phyloP scores from a whole-genome alignment of 1,140 invertebrate genomes.

The Bombus ignitus region DNA sequence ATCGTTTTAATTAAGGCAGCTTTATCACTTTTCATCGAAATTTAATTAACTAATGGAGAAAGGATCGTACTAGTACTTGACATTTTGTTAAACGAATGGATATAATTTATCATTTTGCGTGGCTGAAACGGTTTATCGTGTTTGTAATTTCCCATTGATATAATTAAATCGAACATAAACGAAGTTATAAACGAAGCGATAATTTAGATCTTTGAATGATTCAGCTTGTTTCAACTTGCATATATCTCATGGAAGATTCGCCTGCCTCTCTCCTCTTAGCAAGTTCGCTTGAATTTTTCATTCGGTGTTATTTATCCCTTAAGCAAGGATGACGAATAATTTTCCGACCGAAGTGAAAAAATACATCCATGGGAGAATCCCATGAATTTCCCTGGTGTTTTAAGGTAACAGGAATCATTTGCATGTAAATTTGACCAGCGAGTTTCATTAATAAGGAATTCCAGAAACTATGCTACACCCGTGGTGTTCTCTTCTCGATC shows the following conservation, averaged over 20 bases:
- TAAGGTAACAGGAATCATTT: constrained; percentile 6
- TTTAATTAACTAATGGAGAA: constrained; percentile 14
- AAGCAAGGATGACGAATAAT: neutral
- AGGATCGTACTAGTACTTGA: neutral
- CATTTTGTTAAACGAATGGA: neutral
- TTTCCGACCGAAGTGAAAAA: neutral
- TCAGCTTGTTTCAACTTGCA: neutral
- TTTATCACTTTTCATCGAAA: neutral
- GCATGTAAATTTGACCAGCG: constrained; percentile 10
- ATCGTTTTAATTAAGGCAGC: neutral
- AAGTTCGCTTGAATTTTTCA: neutral
- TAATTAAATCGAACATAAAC: neutral
- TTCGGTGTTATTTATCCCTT: neutral
- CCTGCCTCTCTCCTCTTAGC: no score
- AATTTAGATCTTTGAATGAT: neutral
- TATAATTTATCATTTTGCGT: neutral
- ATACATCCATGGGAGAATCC: neutral
- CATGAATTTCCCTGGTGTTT: constrained; percentile 5
- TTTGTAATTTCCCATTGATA: neutral
- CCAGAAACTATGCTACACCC: neutral
- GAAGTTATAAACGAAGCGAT: neutral
- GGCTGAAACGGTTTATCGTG: neutral
- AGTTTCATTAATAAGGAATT: constrained; percentile 16
- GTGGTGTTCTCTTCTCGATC: no score
- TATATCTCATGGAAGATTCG: neutral